These are phyloP conservation scores for Hexactinellida sp. DNA, from an alignment of 37 sponge, comb jelly and placozoan species.

Conservation along the genomic window DNA sequence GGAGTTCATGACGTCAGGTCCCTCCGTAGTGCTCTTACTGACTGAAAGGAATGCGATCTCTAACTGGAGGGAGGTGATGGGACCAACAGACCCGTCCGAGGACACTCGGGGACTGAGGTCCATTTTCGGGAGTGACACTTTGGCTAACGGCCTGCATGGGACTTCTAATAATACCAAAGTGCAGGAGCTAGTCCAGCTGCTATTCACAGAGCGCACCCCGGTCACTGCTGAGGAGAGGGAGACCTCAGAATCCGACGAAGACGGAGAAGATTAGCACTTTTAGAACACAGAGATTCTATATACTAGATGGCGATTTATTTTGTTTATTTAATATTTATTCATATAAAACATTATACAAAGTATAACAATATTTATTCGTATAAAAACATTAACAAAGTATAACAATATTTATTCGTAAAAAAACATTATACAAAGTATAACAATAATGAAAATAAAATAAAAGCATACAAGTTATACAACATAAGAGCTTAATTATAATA, in stretches of 20 bases:
- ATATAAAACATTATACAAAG: background rate
- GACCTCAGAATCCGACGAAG: background rate
- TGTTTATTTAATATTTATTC: background rate
- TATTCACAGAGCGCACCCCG: slow-evolving; percentile 26
- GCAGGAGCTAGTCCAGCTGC: slow-evolving; percentile 32
- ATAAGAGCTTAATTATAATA: too few relatives aligned
- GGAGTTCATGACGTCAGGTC: slow-evolving; percentile 76
- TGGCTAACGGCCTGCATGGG: slow-evolving; percentile 85
- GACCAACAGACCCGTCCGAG: slow-evolving; percentile 70
- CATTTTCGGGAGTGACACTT: slow-evolving; percentile 49
- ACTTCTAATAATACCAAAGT: slow-evolving; percentile 57
- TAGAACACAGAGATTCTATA: too few relatives aligned
- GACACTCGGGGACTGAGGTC: slow-evolving; percentile 65
- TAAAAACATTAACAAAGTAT: background rate
- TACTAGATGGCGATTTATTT: background rate
- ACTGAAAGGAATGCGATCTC: slow-evolving; percentile 68
- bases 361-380: background rate
- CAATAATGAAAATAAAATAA: too few relatives aligned
- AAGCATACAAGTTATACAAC: too few relatives aligned
- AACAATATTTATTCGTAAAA: background rate
- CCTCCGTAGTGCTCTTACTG: slow-evolving; percentile 85
- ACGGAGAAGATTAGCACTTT: background rate
- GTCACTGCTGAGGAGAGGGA: background rate
- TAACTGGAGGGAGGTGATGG: slow-evolving; percentile 84
- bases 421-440: background rate